Evolutionary conservation across 1,140 invertebrate genomes (phyloP).

Genomic region (Trachelipus rathkii): DNA sequence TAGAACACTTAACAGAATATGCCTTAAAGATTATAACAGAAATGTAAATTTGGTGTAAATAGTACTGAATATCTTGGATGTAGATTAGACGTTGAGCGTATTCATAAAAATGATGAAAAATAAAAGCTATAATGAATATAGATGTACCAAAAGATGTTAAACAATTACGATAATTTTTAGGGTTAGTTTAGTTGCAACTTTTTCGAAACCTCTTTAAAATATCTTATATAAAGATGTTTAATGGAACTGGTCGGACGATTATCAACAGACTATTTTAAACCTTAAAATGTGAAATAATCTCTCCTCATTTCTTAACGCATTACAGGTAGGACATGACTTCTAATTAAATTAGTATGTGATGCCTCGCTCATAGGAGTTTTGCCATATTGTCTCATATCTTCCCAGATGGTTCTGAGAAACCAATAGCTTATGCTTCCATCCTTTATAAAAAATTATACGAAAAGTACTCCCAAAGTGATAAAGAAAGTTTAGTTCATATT

Average conservation of each 20-base stretch:
- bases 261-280: constrained; percentile 46
- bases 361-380: constrained; percentile 53
- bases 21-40: neutral
- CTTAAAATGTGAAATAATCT: constrained; percentile 47
- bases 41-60: neutral
- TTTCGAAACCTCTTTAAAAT: neutral
- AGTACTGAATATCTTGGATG: neutral
- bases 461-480: constrained; percentile 57
- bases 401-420: constrained; percentile 49
- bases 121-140: neutral
- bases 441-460: constrained; percentile 51
- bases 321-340: constrained; percentile 50
- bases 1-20: neutral
- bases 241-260: constrained; percentile 17
- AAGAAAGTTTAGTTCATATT: constrained; percentile 56
- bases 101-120: neutral
- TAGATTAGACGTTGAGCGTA: neutral
- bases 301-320: constrained; percentile 47
- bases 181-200: neutral
- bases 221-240: neutral
- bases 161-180: neutral
- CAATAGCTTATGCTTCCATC: constrained; percentile 53
- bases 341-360: constrained; percentile 54
- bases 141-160: too few relatives aligned
- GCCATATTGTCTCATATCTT: constrained; percentile 52